Evolutionary conservation across 2,113 vertebrate species (phyloP), one percentile per base, ranked within the genome.

Genomic region (Callaeas wilsoni): DNA sequence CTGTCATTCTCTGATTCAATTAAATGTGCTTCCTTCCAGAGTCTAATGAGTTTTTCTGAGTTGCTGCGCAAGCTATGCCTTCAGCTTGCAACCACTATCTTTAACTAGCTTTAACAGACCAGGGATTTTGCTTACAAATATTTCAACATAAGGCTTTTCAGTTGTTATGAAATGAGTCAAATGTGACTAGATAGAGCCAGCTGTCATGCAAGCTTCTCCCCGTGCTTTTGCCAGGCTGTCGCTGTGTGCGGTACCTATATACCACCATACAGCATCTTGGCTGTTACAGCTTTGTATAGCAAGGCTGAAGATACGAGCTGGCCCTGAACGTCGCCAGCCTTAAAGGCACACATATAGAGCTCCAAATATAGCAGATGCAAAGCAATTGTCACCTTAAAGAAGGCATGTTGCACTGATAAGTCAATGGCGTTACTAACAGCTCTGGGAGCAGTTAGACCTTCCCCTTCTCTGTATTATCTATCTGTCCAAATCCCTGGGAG

Each of bases 71-170:
- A 88, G 9, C 32, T 56, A 44, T 22, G 90, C 62, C 60, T 86
- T 77, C 60, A 90, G 71, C 42, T 93, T 68, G 52, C 68, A 71
- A 55, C 35, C 83, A 53, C 65, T 81, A 13, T 42, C 73, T 93
- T 81, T 86, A 78, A 84, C 70, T 39, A 77, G 18, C 15, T 91
- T 70, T 90, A 86, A 71, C 39, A 90, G 77, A 82, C 76, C 56
- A 70, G 20, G 32, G 52, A 92, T 68, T 90, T 84, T 90, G 88
- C 83, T 96, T 96, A 93, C 83, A 97, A 94, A 94, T 91, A 96
- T 96, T 93, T 94, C 70, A 94, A 93, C 77, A 77, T 77, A 94
- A 89, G 92, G 64, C 37, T 96, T 96, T 96, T 92, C 83, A 84
- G 79, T 93, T 95, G 75, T 88, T 96, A 95, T 71, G 90, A 88